Base-by-base conservation (phyloP, 2,113 vertebrate species). In the Gobio gobio region DNA sequence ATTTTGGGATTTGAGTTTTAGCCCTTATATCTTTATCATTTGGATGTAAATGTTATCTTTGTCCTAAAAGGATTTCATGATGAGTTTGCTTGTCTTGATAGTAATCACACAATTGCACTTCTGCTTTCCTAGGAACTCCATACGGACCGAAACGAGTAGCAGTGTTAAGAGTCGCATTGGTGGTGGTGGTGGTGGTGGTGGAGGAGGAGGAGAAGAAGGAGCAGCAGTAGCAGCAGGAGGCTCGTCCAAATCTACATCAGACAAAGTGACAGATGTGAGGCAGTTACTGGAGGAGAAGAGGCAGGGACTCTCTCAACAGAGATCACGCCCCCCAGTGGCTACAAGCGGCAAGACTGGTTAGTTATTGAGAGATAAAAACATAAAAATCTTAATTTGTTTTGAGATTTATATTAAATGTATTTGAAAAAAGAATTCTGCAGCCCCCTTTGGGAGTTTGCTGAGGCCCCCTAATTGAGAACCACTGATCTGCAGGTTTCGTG, bases 241-340 rank as follows among this genome's bases (percentile, higher is more conserved):
- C 51, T 78, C 64, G 18, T 92, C 87, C 89, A 98, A 97, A 91
- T 90, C 95, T 8, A 64, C 92, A 0, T 86, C 94, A 0, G 93
- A 94, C 90, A 97, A 97, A 82, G 95, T 99, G 86, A 94, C 92
- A 0, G 98, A 99, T 78, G 96, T 99, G 9, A 93, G 98, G 9
- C 96, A 97, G 54, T 94, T 99, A 45, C 90, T 99, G 89, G 97
- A 99, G 92, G 98, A 99, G 91, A 99, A 99, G 85, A 94, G 98
- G 49, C 97, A 97, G 66, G 95, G 93, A 1, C 87, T 85, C 0
- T 91, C 93, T 47, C 94, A 94, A 26, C 92, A 92, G 18, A 94
- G 92, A 78, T 91, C n/a, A 90, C 89, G 54, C 29, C 86, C 91
- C 5, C 91, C 86, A 0, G 89, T 59, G 85, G 83, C 86, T 24